Evolutionary conservation across 2,888 invertebrate species (phyloP).

Genomic region (Nomada ferruginata): DNA sequence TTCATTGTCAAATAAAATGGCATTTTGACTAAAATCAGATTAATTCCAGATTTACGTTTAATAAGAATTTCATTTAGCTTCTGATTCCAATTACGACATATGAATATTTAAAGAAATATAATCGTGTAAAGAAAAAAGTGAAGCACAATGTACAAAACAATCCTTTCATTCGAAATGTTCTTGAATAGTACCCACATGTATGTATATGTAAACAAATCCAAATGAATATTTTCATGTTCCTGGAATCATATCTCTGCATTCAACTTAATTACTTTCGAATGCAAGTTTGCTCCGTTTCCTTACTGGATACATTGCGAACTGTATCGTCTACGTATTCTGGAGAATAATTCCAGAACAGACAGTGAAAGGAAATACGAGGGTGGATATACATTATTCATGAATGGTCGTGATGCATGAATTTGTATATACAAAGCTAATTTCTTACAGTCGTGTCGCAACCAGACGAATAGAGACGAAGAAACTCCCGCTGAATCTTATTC

Average conservation of each 20-base stretch:
- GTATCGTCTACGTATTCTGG: conserved; percentile 44
- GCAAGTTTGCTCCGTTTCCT: conserved; percentile 21
- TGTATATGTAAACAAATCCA: background rate
- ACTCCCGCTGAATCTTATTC: conserved; percentile 23
- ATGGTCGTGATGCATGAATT: conserved; percentile 57
- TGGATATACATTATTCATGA: conserved; percentile 62
- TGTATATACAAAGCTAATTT: conserved; percentile 58
- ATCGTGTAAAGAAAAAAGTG: background rate
- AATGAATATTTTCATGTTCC: background rate
- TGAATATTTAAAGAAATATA: background rate
- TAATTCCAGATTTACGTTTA: too few species aligned
- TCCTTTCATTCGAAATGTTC: background rate
- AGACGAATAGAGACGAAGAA: conserved; percentile 36
- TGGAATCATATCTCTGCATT: background rate
- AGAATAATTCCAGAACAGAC: conserved; percentile 53
- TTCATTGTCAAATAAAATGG: background rate
- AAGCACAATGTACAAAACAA: background rate
- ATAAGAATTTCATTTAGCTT: too few species aligned
- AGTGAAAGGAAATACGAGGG: conserved; percentile 49
- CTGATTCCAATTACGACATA: too few species aligned
- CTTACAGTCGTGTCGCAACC: conserved; percentile 38
- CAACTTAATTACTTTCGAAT: conserved; percentile 10
- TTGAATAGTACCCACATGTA: background rate
- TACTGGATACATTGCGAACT: conserved; percentile 13
- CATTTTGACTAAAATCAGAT: too few species aligned